These are phyloP conservation scores for Mungos mungo DNA, from an alignment of 2,113 vertebrate species.

Conservation along the genomic window DNA sequence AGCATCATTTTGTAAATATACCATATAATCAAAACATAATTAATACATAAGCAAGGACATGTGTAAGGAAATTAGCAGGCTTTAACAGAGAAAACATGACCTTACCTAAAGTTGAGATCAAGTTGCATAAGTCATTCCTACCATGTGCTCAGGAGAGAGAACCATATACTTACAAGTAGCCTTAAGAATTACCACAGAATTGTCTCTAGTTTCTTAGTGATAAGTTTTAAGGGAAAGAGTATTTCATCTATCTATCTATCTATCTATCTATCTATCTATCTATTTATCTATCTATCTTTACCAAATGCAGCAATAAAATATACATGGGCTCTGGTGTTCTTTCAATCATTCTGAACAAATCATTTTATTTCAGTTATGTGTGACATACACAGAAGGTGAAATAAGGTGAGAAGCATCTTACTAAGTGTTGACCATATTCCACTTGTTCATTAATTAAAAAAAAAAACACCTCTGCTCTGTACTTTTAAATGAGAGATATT, in stretches of 20 bases:
- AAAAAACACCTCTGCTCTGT: not conserved
- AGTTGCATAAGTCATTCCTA: not conserved
- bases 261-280: not conserved
- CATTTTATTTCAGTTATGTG: not conserved
- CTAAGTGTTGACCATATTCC: not conserved
- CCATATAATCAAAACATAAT: not conserved
- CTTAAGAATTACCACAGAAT: not conserved
- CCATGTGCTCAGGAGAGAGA: not conserved
- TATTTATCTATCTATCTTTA: not conserved
- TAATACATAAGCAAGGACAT: not conserved
- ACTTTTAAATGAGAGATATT: not conserved
- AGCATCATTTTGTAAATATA: not conserved
- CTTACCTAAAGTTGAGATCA: not conserved
- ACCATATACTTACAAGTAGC: not conserved
- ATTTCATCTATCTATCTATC: not conserved
- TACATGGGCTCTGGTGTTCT: not conserved
- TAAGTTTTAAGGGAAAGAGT: not conserved
- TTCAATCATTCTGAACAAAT: not conserved
- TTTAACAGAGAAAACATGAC: not conserved
- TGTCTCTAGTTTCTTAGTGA: not conserved
- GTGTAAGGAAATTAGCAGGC: not conserved
- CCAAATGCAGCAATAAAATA: not conserved
- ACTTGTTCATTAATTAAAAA: not conserved
- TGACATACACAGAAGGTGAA: not conserved
- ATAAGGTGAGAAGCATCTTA: not conserved